phyloP scores from a whole-genome alignment of 1,140 invertebrate genomes.

The Drosophila navojoa region DNA sequence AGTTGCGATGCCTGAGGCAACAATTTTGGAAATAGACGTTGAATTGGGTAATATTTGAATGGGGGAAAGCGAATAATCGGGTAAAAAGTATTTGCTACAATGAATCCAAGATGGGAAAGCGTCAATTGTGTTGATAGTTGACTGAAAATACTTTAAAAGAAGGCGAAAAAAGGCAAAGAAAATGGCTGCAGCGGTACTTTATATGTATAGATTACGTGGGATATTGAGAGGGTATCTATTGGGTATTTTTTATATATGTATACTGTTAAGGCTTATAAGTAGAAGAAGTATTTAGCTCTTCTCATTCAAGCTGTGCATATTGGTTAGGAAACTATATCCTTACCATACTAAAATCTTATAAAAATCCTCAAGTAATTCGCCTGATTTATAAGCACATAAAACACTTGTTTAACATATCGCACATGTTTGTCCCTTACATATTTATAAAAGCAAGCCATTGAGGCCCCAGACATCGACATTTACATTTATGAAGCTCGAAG shows the following conservation, averaged over 20 bases:
- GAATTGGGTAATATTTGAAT: slow-evolving; percentile 1
- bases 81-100: background rate
- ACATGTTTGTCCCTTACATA: background rate
- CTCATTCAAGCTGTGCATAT: background rate
- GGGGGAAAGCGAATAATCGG: slow-evolving; percentile 2
- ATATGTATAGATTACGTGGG: no score
- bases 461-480: background rate
- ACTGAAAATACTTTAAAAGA: background rate
- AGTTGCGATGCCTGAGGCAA: slow-evolving; percentile 53
- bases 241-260: no score
- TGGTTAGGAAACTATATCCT: background rate
- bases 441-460: no score
- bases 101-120: background rate
- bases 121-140: background rate
- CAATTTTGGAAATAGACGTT: slow-evolving; percentile 15
- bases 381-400: background rate
- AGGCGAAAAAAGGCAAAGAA: no score
- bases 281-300: no score
- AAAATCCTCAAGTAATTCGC: no score
- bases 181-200: no score
- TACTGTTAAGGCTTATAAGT: no score
- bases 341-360: no score
- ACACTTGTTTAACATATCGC: background rate
- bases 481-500: slow-evolving; percentile 1
- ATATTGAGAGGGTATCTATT: no score